Evolutionary conservation across 64 coral and sea anemone genomes (phyloP).

Genomic region (Cladopsammia gracilis): DNA sequence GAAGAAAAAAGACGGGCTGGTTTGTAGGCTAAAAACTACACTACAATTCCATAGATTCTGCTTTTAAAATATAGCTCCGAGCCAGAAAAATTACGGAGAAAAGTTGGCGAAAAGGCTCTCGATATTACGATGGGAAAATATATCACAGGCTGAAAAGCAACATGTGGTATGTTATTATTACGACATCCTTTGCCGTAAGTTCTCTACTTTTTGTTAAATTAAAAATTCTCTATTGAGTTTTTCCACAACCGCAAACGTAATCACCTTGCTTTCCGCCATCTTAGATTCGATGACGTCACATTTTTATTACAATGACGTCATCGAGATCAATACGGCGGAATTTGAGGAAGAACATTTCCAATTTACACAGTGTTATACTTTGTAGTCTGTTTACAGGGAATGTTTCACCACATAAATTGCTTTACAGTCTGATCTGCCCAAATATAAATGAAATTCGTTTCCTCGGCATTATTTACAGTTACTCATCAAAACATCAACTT

Average conservation of each 20-base stretch:
- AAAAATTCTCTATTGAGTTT: no score
- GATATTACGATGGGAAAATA: neutral
- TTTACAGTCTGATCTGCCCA: neutral
- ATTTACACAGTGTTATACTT: neutral
- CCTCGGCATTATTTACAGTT: neutral
- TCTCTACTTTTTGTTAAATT: no score
- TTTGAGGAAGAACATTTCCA: neutral
- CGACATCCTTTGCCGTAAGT: no score
- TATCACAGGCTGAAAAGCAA: neutral
- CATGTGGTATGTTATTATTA: neutral
- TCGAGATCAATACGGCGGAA: neutral
- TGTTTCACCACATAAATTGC: neutral
- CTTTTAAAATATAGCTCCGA: no score
- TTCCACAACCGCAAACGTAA: no score
- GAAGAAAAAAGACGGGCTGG: no score
- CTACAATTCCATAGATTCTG: no score
- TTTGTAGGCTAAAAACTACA: no score
- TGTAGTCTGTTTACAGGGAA: neutral
- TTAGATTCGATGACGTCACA: neutral
- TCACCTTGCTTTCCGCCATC: neutral
- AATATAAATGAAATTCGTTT: neutral
- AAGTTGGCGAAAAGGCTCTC: no score
- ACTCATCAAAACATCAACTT: conserved; percentile 12
- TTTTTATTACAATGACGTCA: neutral
- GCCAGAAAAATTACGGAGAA: no score